Conservation (phyloP, 2,797 vertebrate genomes). For the Cynodonichthys magdalenae region DNA sequence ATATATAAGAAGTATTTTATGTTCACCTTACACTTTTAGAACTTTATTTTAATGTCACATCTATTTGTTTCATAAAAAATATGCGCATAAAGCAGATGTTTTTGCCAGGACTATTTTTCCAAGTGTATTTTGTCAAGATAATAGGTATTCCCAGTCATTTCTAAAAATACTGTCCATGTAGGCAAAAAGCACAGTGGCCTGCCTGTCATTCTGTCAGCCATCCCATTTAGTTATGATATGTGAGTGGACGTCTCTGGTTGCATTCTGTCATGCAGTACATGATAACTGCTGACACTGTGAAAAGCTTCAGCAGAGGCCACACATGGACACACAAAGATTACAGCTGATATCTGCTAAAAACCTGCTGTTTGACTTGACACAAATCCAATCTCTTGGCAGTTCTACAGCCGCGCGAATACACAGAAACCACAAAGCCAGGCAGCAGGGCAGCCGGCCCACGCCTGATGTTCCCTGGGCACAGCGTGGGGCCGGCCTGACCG, state of each 20-base stretch:
- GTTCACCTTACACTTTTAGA: too few relatives aligned
- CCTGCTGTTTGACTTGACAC: conserved; percentile 59
- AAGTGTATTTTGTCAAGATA: too few relatives aligned
- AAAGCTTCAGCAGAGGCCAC: conserved; percentile 39
- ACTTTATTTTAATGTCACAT: too few relatives aligned
- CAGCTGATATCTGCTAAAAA: conserved; percentile 55
- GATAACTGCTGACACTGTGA: conserved; percentile 50
- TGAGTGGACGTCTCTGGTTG: conserved; percentile 15
- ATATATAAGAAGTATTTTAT: too few relatives aligned
- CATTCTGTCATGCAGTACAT: conserved; percentile 31
- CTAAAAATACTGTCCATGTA: background rate
- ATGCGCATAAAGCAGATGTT: background rate
- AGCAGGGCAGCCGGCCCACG: conserved; percentile 30
- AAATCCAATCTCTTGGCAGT: conserved; percentile 58
- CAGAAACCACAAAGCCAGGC: conserved; percentile 45
- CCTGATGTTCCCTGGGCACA: conserved; percentile 50
- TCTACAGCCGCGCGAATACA: conserved; percentile 33
- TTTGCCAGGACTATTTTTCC: background rate
- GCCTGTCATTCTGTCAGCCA: conserved; percentile 12
- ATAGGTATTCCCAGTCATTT: background rate
- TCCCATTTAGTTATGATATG: conserved; percentile 22
- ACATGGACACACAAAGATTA: conserved; percentile 47
- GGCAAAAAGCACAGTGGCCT: background rate
- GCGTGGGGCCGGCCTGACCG: conserved; percentile 38
- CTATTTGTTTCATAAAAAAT: too few relatives aligned